Percentiles rank a stretch among this genome's conserved stretches.
phyloP scores from a whole-genome alignment of 2,888 invertebrate genomes.

The Dryomyza anilis region DNA sequence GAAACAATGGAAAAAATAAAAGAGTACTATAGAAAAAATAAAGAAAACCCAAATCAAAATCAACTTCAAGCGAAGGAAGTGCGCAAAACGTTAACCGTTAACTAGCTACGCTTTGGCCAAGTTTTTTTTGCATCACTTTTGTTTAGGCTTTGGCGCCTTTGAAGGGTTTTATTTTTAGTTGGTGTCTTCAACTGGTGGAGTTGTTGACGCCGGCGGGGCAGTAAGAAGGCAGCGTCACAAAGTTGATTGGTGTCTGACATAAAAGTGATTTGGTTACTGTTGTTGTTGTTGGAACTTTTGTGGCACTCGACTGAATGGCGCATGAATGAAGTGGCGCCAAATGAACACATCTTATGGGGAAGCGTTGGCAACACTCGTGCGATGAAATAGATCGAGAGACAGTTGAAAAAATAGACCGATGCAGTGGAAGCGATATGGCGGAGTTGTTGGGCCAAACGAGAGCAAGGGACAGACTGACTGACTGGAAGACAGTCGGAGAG shows the following conservation, averaged over 20 bases:
- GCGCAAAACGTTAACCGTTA: background rate
- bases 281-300: background rate
- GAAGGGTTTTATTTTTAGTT: background rate
- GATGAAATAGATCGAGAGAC: background rate
- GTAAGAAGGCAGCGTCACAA: conserved; percentile 9
- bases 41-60: background rate
- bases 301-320: background rate
- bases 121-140: background rate
- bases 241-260: conserved; percentile 23
- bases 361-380: background rate
- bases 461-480: background rate
- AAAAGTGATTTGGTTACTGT: background rate
- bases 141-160: background rate
- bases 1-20: background rate
- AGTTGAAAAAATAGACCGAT: background rate
- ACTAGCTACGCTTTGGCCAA: background rate
- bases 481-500: background rate
- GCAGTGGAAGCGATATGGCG: background rate
- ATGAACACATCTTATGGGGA: conserved; percentile 1
- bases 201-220: background rate
- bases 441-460: too few relatives aligned
- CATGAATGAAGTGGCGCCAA: conserved; percentile 17
- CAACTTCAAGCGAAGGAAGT: background rate
- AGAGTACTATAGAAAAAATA: background rate
- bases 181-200: background rate